These are phyloP conservation scores for Gobius niger DNA, from an alignment of 2,113 vertebrate species.

Conservation along the genomic window DNA sequence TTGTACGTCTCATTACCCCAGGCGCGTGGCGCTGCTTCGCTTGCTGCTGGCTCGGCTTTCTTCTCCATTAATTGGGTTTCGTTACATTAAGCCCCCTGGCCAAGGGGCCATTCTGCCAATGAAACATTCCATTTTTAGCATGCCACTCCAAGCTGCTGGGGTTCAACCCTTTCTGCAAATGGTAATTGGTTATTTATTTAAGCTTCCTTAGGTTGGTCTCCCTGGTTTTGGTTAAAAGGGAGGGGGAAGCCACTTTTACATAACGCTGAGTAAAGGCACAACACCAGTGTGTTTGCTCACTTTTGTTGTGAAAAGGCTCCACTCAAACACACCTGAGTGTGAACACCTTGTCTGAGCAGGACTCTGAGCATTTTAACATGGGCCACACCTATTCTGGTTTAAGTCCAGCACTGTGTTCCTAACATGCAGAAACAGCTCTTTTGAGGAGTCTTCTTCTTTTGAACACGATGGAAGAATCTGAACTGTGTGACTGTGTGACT, in stretches of 20 bases:
- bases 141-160: conserved; percentile 57
- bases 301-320: conserved; percentile 62
- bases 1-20: conserved; percentile 76
- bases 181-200: conserved; percentile 81
- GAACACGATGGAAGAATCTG: neutral
- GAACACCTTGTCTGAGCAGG: conserved; percentile 65
- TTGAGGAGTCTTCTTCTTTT: neutral
- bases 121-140: conserved; percentile 76
- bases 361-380: conserved; percentile 22
- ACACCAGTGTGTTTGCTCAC: conserved; percentile 58
- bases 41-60: conserved; percentile 73
- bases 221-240: conserved; percentile 41
- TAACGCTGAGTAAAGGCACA: conserved; percentile 32
- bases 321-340: conserved; percentile 55
- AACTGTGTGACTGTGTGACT: too few species aligned
- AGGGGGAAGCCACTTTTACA: conserved; percentile 34
- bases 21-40: conserved; percentile 68
- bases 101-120: conserved; percentile 75
- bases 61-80: conserved; percentile 82
- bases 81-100: conserved; percentile 79
- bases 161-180: conserved; percentile 58
- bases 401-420: conserved; percentile 14
- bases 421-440: conserved; percentile 13
- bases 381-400: conserved; percentile 41
- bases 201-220: conserved; percentile 72